Percentiles rank a stretch among this genome's conserved stretches.
Conservation (phyloP, 2,113 vertebrate genomes). For the Arothron firmamentum region DNA sequence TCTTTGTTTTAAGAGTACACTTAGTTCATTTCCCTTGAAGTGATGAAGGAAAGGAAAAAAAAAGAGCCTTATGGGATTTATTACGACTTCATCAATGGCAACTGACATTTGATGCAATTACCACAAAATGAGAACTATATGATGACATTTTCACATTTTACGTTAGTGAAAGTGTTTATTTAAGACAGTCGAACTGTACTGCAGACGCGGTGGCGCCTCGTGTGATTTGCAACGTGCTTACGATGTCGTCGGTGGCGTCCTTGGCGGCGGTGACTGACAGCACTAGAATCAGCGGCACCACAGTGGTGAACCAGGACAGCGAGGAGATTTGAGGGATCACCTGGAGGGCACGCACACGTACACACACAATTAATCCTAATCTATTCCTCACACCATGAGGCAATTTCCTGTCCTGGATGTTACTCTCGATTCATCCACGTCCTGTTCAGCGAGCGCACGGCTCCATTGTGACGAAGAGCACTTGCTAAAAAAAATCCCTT, state of each 20-base stretch:
- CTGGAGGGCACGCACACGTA: constrained; percentile 56
- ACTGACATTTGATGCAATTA: background rate
- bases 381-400: constrained; percentile 11
- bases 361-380: background rate
- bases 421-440: constrained; percentile 15
- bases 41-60: background rate
- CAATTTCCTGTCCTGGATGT: constrained; percentile 48
- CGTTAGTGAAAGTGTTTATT: background rate
- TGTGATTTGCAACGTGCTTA: constrained; percentile 60
- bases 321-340: constrained; percentile 89
- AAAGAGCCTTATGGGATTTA: constrained; percentile 6
- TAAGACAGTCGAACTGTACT: too few species aligned
- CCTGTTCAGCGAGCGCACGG: constrained; percentile 11
- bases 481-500: too few species aligned
- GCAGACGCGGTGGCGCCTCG: too few species aligned
- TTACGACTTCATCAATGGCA: constrained; percentile 3
- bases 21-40: background rate
- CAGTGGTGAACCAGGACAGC: constrained; percentile 88
- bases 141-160: background rate
- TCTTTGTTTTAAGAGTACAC: constrained; percentile 8
- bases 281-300: constrained; percentile 85
- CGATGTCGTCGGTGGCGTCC: constrained; percentile 87
- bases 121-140: background rate
- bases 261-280: constrained; percentile 86
- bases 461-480: background rate